Evolutionary conservation across 1,140 invertebrate genomes (phyloP), one percentile per base, ranked within the genome.

Genomic region (Pomacea maculata): DNA sequence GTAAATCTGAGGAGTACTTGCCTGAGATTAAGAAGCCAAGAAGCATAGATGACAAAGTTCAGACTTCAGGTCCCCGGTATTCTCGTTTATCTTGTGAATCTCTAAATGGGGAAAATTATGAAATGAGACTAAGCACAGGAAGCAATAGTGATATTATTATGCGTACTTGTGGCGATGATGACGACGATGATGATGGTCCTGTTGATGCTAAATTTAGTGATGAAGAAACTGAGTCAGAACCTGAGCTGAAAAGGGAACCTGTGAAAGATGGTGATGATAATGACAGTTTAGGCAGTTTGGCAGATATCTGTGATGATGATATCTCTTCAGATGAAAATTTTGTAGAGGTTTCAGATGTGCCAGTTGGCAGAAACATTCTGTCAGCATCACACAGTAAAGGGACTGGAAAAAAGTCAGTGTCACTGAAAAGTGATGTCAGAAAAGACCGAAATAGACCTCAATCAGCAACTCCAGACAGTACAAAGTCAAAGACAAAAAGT

Each of bases 121-220:
- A 72, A 45, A 64, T 67, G 63, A 64, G 25, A 19, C 19, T 77
- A 61, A 78, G 80, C n/a, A 68, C 29, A 73, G 79, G 82, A n/a
- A 34, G 55, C 72, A 74, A 81, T 68, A 55, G 68, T 70, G 83
- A 82, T 54, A 76, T 81, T 80, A 79, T 78, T 70, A 71, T 80
- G 34, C 86, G 86, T 79, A 88, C 82, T 78, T 79, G 85, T 67
- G 84, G 82, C 83, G 85, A 85, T 57, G 81, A 80, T 65, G 82
- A 80, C 34, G 75, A 78, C 63, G 82, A 84, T 19, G 75, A 80
- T 64, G 81, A 80, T 67, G 77, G 80, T 14, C 71, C 64, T 80
- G 81, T 77, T 10, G 67, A 74, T n/a, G 80, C 54, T 19, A 74
- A 84, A 52, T 82, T 76, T 70, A 82, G 79, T 75, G 81, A 85